These are phyloP conservation scores for Willowsia nigromaculata DNA, from an alignment of 2,888 invertebrate species.

Conservation along the genomic window DNA sequence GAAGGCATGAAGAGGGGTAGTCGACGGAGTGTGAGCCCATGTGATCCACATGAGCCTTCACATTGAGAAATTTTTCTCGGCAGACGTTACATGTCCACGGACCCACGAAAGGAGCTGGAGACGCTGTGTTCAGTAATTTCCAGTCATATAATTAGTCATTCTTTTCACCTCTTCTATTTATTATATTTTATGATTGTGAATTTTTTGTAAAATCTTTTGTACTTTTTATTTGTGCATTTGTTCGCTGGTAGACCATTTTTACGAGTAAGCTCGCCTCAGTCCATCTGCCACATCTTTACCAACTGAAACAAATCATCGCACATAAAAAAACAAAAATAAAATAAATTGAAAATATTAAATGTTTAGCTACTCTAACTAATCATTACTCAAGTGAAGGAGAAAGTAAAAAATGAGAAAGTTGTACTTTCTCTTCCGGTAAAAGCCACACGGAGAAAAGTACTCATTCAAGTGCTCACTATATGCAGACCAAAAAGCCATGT, in stretches of 20 bases:
- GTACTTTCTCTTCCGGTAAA: too few species aligned
- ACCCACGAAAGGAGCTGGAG: slow-evolving; percentile 29
- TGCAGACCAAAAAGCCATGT: too few species aligned
- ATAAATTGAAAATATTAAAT: neutral
- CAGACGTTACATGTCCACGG: slow-evolving; percentile 74
- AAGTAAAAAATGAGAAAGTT: too few species aligned
- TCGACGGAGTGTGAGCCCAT: slow-evolving; percentile 63
- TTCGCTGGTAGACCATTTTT: slow-evolving; percentile 64
- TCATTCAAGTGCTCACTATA: too few species aligned
- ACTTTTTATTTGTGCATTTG: slow-evolving; percentile 54
- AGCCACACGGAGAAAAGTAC: too few species aligned
- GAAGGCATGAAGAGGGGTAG: slow-evolving; percentile 67
- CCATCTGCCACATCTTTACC: slow-evolving; percentile 45
- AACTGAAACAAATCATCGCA: slow-evolving; percentile 45
- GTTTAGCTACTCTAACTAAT: neutral
- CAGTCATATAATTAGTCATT: too few species aligned
- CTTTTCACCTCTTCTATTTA: too few species aligned
- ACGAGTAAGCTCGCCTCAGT: slow-evolving; percentile 18
- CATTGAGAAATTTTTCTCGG: slow-evolving; percentile 47
- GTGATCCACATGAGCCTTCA: slow-evolving; percentile 64
- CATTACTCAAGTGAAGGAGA: too few species aligned
- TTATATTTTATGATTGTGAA: too few species aligned
- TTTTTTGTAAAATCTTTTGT: neutral
- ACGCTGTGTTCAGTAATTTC: too few species aligned
- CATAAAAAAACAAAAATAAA: slow-evolving; percentile 3